phyloP scores from a whole-genome alignment of 2,888 invertebrate species.

The Bembecia ichneumoniformis region DNA sequence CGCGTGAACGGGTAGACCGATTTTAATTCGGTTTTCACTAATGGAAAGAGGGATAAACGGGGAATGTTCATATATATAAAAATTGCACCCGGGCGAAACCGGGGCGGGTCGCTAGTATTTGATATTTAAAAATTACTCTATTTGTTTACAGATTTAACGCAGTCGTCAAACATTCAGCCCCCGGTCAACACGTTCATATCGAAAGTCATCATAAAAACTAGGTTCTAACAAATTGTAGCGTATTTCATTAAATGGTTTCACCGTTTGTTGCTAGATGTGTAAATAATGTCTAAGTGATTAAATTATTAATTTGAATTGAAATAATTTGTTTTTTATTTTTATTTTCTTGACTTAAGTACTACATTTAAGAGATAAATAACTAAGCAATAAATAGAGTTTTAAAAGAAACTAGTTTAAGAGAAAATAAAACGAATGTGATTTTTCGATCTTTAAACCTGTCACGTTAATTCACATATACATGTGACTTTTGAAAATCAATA shows the following conservation, averaged over 20 bases:
- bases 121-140: conserved; percentile 2
- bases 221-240: conserved; percentile 9
- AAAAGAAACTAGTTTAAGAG: too few species aligned
- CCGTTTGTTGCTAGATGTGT: conserved; percentile 57
- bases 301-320: conserved; percentile 1
- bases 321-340: not conserved
- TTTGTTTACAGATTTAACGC: conserved; percentile 66
- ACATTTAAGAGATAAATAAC: not conserved
- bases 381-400: too few species aligned
- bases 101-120: too few species aligned
- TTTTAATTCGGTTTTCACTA: too few species aligned
- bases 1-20: too few species aligned
- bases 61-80: not conserved
- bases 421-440: too few species aligned
- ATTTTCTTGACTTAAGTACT: not conserved
- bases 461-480: too few species aligned
- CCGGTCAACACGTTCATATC: conserved; percentile 51
- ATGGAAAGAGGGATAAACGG: too few species aligned
- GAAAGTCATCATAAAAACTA: conserved; percentile 50
- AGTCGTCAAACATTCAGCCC: conserved; percentile 69
- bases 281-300: conserved; percentile 20
- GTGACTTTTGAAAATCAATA: too few species aligned
- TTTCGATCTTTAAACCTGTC: too few species aligned
- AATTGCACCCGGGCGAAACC: too few species aligned
- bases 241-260: conserved; percentile 9